Conservation (phyloP, 2,888 invertebrate genomes). For the Lasioglossum calceatum region DNA sequence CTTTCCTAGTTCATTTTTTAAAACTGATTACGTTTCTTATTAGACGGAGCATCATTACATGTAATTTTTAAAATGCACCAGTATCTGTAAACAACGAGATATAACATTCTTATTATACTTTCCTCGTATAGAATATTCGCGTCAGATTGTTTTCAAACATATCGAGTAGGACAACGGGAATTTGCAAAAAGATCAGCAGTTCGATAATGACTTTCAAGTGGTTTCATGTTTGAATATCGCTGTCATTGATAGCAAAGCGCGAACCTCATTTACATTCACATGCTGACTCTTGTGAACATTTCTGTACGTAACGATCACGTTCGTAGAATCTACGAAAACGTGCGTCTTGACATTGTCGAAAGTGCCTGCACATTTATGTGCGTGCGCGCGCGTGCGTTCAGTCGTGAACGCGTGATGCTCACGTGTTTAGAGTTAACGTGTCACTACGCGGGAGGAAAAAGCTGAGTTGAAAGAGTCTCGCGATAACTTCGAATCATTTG, state of each 20-base stretch:
- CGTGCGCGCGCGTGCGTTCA: constrained; percentile 8
- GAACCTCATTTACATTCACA: not conserved
- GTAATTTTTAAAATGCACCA: not conserved
- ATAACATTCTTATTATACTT: not conserved
- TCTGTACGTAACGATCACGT: constrained; percentile 25
- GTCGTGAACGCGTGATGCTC: constrained; percentile 47
- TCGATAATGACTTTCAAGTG: not conserved
- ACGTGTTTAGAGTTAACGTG: constrained; percentile 50
- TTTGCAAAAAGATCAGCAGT: not conserved
- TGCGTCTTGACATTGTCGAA: constrained; percentile 40
- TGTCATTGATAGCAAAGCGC: not conserved
- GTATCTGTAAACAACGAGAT: not conserved
- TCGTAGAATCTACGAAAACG: constrained; percentile 37
- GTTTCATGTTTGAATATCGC: not conserved
- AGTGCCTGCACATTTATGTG: constrained; percentile 37
- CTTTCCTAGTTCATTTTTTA: not conserved
- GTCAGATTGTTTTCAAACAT: not conserved
- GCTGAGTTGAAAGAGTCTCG: constrained; percentile 7
- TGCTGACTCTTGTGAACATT: not conserved
- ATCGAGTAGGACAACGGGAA: not conserved
- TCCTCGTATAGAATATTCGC: not conserved
- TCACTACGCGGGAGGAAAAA: constrained; percentile 12
- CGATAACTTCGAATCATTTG: constrained; percentile 31
- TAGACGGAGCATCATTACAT: not conserved
- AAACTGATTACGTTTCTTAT: not conserved